A percentile compares a stretch with the other conserved stretches of the same genome.
phyloP scores from a whole-genome alignment of 2,888 invertebrate genomes.

The Ormyrus thymus region DNA sequence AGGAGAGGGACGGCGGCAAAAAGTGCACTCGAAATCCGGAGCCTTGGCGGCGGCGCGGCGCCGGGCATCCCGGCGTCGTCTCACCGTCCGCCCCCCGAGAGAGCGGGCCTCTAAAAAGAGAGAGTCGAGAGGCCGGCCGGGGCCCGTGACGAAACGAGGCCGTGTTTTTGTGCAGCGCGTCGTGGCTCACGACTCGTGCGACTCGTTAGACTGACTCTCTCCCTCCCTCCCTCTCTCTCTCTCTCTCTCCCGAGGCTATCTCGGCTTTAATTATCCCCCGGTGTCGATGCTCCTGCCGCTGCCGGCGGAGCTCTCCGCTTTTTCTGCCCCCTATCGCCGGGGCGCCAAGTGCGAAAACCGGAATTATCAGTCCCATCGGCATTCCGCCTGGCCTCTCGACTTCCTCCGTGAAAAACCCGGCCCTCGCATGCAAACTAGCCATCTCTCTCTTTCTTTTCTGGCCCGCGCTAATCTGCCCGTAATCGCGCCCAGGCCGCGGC shows the following conservation, averaged over 20 bases:
- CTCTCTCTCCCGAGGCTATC: conserved; percentile 4
- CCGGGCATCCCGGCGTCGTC: conserved; percentile 49
- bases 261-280: conserved; percentile 51
- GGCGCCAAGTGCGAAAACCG: conserved; percentile 57
- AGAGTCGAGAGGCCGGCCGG: conserved; percentile 45
- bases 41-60: conserved; percentile 37
- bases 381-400: conserved; percentile 11
- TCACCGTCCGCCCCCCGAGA: conserved; percentile 2
- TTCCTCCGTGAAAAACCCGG: conserved; percentile 31
- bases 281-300: conserved; percentile 20
- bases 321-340: conserved; percentile 12
- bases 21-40: background rate
- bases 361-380: conserved; percentile 53
- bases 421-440: conserved; percentile 46
- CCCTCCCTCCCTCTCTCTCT: conserved; percentile 24
- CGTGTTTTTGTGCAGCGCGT: conserved; percentile 59
- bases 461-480: conserved; percentile 42
- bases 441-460: background rate
- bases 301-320: background rate
- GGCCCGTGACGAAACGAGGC: conserved; percentile 61
- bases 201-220: conserved; percentile 61
- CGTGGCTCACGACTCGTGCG: conserved; percentile 63
- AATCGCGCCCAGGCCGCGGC: conserved; percentile 41
- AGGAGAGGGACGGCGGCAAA: background rate
- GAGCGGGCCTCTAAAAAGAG: conserved; percentile 39